Evolutionary conservation across 2,888 invertebrate species (phyloP).

Genomic region (Bombyx huttoni): DNA sequence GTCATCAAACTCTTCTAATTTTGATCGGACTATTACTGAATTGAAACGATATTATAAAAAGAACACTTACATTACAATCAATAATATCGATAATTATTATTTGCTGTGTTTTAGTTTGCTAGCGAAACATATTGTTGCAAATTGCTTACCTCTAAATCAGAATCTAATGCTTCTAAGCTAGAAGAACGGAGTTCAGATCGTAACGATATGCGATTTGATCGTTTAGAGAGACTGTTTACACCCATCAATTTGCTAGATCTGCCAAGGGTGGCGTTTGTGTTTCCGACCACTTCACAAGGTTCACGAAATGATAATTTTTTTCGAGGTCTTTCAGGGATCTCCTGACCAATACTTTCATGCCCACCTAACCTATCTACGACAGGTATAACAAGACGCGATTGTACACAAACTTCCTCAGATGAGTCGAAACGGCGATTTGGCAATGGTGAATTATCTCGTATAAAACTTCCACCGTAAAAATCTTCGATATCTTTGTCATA

Average conservation of each 20-base stretch:
- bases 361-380: conserved; percentile 45
- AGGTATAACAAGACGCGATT: conserved; percentile 54
- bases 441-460: conserved; percentile 29
- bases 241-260: conserved; percentile 61
- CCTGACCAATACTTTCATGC: conserved; percentile 37
- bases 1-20: conserved; percentile 13
- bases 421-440: conserved; percentile 41
- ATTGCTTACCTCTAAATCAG: conserved; percentile 69
- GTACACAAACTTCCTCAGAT: conserved; percentile 49
- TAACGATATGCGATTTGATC: conserved; percentile 40
- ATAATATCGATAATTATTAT: too few species aligned
- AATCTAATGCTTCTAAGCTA: conserved; percentile 73
- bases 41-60: conserved; percentile 1
- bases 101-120: too few species aligned
- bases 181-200: conserved; percentile 39
- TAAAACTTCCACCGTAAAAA: conserved; percentile 27
- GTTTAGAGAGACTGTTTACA: conserved; percentile 46
- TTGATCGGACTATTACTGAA: conserved; percentile 9
- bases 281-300: conserved; percentile 76
- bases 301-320: conserved; percentile 92
- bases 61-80: too few species aligned
- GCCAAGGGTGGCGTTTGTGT: conserved; percentile 38
- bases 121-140: not conserved
- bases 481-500: conserved; percentile 39
- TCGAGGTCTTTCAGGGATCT: conserved; percentile 74